phyloP scores from a whole-genome alignment of 2,113 vertebrate genomes.

The Nothocercus nigrocapillus region DNA sequence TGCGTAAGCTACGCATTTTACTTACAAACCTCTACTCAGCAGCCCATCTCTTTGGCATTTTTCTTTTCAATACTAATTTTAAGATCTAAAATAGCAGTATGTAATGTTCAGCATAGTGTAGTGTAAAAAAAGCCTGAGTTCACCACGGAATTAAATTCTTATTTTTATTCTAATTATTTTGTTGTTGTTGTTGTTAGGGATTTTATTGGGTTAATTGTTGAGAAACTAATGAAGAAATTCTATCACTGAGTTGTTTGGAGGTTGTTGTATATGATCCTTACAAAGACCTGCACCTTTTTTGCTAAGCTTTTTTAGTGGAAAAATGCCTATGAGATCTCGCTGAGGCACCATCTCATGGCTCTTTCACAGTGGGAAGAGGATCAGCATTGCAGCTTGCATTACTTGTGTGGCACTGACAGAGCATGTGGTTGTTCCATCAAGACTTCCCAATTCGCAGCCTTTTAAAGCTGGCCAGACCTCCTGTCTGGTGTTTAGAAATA shows the following conservation, averaged over 20 bases:
- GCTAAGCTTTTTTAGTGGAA: not conserved
- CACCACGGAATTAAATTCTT: not conserved
- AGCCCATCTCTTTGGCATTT: conserved; percentile 23
- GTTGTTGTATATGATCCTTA: conserved; percentile 2
- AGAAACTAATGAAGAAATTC: not conserved
- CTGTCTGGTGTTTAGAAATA: not conserved
- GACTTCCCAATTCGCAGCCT: not conserved
- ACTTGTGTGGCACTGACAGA: not conserved
- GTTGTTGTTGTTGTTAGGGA: not conserved
- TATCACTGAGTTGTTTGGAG: not conserved
- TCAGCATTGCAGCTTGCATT: not conserved
- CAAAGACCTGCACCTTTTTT: not conserved
- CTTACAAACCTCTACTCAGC: conserved; percentile 31
- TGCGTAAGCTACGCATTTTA: conserved; percentile 12
- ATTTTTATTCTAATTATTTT: not conserved
- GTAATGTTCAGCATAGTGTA: not conserved
- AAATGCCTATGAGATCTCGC: not conserved
- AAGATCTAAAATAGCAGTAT: conserved; percentile 9
- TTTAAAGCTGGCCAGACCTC: not conserved
- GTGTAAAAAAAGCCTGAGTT: not conserved
- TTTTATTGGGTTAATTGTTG: not conserved
- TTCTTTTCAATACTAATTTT: conserved; percentile 44
- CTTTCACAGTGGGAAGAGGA: not conserved
- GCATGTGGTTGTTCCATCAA: not conserved
- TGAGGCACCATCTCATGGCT: not conserved